Base-by-base conservation (phyloP, 2,113 vertebrate genomes). In the Echinops telfairi region DNA sequence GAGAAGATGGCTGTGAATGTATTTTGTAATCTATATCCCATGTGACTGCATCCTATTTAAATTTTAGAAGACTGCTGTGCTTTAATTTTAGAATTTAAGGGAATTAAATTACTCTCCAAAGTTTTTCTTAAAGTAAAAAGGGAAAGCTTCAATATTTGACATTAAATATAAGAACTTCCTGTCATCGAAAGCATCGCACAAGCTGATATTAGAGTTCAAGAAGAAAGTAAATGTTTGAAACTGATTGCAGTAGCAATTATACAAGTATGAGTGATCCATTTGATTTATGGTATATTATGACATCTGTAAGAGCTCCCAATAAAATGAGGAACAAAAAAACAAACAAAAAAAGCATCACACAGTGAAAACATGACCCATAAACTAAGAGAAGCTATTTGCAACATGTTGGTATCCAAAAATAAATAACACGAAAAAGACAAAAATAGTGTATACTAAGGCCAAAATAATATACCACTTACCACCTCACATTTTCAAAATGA, bases 71-170 rank as follows among this genome's bases (percentile, higher is more conserved):
- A 88, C 22, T 47, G 31, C 40, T 91, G 38, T 31, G 53, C 31
- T 92, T 94, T 93, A 31, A 83, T 60, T 81, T 86, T 33, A 83
- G 58, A 94, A 81, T n/a, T 47, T 62, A 53, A 83, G 64, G 75
- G 19, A 58, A 82, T 3, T 77, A 38, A 58, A 57, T 90, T 94
- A 36, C 57, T 15, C 19, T 90, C 36, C 82, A 53, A 62, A 27
- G 10, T 33, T 71, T 73, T 36, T 73, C 36, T 73, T 73, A 17
- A 83, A 79, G 16, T 31, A 31, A 25, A 70, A 78, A 84, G 23
- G 1, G 47, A 90, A 89, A 77, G 38, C 29, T 6, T 82, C 73
- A 66, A 40, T 71, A 60, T 66, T 40, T 93, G 40, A 92, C 38
- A 53, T 31, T 19, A 53, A 60, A 57, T 20, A 57, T 43, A 87